Evolutionary conservation across 1,140 invertebrate species (phyloP).

Genomic region (Cylas formicarius): DNA sequence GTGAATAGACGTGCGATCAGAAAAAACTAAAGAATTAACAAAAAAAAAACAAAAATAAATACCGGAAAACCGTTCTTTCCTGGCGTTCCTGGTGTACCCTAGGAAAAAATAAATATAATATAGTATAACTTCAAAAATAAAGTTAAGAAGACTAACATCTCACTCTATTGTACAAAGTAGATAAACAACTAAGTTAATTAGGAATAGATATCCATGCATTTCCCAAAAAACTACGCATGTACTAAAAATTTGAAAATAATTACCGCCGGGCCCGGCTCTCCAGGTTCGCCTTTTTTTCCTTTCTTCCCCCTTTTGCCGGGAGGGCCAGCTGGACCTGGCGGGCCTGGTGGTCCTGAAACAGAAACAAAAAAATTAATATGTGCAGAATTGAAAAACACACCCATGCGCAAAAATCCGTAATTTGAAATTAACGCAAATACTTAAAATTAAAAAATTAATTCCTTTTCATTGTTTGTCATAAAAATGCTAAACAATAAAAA

Average conservation of each 20-base stretch:
- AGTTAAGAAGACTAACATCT: conserved; percentile 7
- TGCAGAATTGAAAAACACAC: background rate
- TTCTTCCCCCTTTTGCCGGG: conserved; percentile 79
- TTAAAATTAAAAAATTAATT: too few relatives aligned
- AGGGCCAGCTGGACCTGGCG: conserved; percentile 60
- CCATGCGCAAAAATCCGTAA: too few relatives aligned
- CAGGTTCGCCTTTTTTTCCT: conserved; percentile 80
- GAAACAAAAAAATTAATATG: conserved; percentile 2
- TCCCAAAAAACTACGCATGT: background rate
- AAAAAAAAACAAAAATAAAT: conserved; percentile 51
- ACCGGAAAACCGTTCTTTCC: conserved; percentile 88
- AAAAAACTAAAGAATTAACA: conserved; percentile 8
- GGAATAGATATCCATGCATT: background rate
- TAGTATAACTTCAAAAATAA: conserved; percentile 26
- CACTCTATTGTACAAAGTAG: too few relatives aligned
- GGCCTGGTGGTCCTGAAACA: conserved; percentile 52
- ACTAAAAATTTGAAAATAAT: conserved; percentile 31
- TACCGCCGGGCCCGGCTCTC: conserved; percentile 69
- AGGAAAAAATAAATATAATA: conserved; percentile 44
- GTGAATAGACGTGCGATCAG: background rate
- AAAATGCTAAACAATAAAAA: too few relatives aligned
- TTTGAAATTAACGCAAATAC: too few relatives aligned
- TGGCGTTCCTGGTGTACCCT: conserved; percentile 69
- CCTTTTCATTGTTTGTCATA: too few relatives aligned
- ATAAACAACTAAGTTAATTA: too few relatives aligned